These are phyloP conservation scores for Meteorus sp. DNA, from an alignment of 1,140 invertebrate genomes.

Conservation along the genomic window DNA sequence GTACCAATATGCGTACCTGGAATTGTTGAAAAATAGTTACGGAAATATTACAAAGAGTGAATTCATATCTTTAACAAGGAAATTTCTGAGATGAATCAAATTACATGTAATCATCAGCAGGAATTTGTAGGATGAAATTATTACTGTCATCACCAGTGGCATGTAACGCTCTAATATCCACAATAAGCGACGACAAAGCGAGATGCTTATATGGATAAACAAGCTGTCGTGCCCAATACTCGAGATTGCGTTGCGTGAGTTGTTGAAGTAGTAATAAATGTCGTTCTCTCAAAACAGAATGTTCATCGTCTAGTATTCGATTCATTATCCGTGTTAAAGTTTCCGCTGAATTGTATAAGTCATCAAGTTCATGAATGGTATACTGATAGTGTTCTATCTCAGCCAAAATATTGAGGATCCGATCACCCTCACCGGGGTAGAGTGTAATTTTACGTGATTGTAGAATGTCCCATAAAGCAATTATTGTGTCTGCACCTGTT, in stretches of 20 bases:
- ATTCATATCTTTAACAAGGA: not conserved
- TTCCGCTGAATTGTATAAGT: conserved; percentile 51
- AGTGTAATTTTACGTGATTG: conserved; percentile 53
- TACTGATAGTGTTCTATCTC: conserved; percentile 60
- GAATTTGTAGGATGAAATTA: conserved; percentile 45
- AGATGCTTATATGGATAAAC: conserved; percentile 35
- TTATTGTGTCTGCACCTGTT: conserved; percentile 59
- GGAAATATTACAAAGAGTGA: conserved; percentile 7
- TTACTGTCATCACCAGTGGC: conserved; percentile 35
- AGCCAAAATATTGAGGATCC: conserved; percentile 55
- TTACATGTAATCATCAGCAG: conserved; percentile 47
- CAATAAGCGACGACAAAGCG: conserved; percentile 38
- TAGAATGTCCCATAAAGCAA: conserved; percentile 58
- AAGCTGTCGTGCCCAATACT: conserved; percentile 40
- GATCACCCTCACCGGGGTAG: conserved; percentile 64
- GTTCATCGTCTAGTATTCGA: conserved; percentile 53
- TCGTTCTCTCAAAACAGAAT: conserved; percentile 59
- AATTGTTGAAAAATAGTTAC: conserved; percentile 13
- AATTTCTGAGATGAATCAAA: conserved; percentile 25
- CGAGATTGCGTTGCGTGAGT: conserved; percentile 41
- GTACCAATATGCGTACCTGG: conserved; percentile 58
- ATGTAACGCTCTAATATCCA: conserved; percentile 44
- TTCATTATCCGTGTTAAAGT: conserved; percentile 58
- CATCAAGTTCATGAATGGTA: conserved; percentile 41
- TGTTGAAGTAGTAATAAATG: conserved; percentile 47